Percentiles rank a stretch among this genome's conserved stretches.
These are phyloP conservation scores for Acanthoscelides obtectus DNA, from an alignment of 2,888 invertebrate species.

Conservation along the genomic window DNA sequence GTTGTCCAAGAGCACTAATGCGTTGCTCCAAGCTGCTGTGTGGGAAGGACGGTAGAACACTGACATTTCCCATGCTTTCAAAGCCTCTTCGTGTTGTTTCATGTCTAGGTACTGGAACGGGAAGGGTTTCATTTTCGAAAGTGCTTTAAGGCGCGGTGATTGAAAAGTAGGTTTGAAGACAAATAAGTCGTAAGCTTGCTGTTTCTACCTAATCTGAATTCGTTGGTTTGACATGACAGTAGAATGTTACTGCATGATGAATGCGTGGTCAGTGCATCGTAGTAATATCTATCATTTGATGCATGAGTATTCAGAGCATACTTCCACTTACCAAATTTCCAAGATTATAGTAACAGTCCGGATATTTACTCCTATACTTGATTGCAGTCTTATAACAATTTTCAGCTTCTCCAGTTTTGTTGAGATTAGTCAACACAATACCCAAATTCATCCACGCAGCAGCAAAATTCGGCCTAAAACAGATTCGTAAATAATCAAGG, in stretches of 20 bases:
- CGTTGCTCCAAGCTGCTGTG: constrained; percentile 87
- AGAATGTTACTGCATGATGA: too few species aligned
- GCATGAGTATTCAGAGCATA: background rate
- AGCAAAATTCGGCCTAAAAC: constrained; percentile 74
- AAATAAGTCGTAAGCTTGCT: too few species aligned
- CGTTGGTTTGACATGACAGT: too few species aligned
- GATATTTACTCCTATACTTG: constrained; percentile 70
- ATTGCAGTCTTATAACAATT: constrained; percentile 77
- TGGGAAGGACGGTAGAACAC: constrained; percentile 73
- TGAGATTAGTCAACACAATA: constrained; percentile 76
- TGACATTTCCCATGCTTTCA: constrained; percentile 78
- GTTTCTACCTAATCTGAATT: too few species aligned
- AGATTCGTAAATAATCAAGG: background rate
- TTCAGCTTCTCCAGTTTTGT: constrained; percentile 68
- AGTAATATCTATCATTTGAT: background rate
- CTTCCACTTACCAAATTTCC: constrained; percentile 73
- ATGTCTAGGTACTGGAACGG: constrained; percentile 74
- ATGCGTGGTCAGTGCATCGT: too few species aligned
- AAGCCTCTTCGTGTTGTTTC: constrained; percentile 67
- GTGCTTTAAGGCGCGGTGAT: too few species aligned
- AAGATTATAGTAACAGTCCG: constrained; percentile 91
- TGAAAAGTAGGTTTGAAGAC: too few species aligned
- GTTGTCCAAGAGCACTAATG: constrained; percentile 79
- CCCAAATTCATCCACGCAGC: constrained; percentile 99
- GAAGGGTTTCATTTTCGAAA: too few species aligned